Evolutionary conservation across 2,888 invertebrate species (phyloP).

Genomic region (Anthophora plumipes): DNA sequence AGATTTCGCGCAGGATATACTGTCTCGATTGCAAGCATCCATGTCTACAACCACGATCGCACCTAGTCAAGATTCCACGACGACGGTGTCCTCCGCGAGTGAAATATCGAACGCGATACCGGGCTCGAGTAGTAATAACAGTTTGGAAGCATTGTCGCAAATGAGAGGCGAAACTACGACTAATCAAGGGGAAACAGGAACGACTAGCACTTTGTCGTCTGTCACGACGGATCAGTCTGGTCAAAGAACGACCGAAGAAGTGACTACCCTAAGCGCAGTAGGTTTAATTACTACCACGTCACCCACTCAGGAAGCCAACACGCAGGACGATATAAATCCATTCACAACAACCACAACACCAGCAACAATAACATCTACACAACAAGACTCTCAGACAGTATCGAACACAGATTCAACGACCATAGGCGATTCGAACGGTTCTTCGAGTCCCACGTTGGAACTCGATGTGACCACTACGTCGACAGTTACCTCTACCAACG

Average conservation of each 20-base stretch:
- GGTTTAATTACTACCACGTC: slow-evolving; percentile 42
- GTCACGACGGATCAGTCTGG: slow-evolving; percentile 36
- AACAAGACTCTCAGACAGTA: slow-evolving; percentile 48
- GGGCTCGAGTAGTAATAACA: slow-evolving; percentile 30
- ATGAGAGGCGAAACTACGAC: slow-evolving; percentile 30
- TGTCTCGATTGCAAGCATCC: slow-evolving; percentile 53
- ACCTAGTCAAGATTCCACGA: slow-evolving; percentile 13
- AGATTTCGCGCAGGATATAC: slow-evolving; percentile 66
- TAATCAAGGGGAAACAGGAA: slow-evolving; percentile 48
- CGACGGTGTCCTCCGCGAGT: slow-evolving; percentile 14
- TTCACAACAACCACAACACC: slow-evolving; percentile 30
- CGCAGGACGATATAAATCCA: slow-evolving; percentile 35
- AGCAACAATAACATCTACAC: slow-evolving; percentile 35
- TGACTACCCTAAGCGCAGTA: slow-evolving; percentile 50
- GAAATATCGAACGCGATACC: slow-evolving; percentile 57
- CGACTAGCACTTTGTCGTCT: slow-evolving; percentile 32
- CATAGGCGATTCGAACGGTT: slow-evolving; percentile 14
- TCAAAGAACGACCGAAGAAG: slow-evolving; percentile 37
- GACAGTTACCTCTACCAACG: slow-evolving; percentile 45
- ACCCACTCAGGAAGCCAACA: slow-evolving; percentile 30
- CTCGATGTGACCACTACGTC: slow-evolving; percentile 44
- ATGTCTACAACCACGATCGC: slow-evolving; percentile 4
- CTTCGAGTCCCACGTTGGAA: slow-evolving; percentile 17
- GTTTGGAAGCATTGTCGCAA: slow-evolving; percentile 39
- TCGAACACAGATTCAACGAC: slow-evolving; percentile 30